phyloP scores from a whole-genome alignment of 1,140 invertebrate species.

The Papilio polytes region DNA sequence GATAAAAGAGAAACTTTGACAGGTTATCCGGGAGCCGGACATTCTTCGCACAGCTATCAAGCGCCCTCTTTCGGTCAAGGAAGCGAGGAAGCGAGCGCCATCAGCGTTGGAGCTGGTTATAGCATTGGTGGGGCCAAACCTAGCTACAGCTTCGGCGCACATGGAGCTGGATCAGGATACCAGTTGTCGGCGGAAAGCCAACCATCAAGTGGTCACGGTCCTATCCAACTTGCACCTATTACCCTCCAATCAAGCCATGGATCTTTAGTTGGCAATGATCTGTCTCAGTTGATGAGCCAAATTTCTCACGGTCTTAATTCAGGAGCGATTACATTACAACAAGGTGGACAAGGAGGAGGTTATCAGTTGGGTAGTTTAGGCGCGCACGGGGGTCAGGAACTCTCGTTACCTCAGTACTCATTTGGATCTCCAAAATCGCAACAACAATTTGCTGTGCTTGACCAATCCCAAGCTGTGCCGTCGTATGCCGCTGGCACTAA shows the following conservation, averaged over 20 bases:
- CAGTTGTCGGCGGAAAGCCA: slow-evolving; percentile 64
- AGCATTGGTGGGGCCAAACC: slow-evolving; percentile 75
- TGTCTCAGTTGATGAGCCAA: slow-evolving; percentile 76
- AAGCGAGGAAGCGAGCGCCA: slow-evolving; percentile 63
- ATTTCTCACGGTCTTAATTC: slow-evolving; percentile 68
- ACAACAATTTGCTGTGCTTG: slow-evolving; percentile 54
- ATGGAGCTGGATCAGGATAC: slow-evolving; percentile 57
- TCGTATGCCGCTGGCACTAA: slow-evolving; percentile 71
- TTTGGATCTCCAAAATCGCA: slow-evolving; percentile 62
- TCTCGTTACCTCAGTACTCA: slow-evolving; percentile 55
- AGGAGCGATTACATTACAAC: slow-evolving; percentile 63
- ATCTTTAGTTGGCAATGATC: slow-evolving; percentile 61
- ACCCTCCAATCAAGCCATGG: slow-evolving; percentile 66
- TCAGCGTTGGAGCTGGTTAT: slow-evolving; percentile 77
- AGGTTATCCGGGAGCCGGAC: slow-evolving; percentile 55
- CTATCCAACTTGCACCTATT: slow-evolving; percentile 72
- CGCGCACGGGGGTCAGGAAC: slow-evolving; percentile 52
- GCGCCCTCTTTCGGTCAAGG: slow-evolving; percentile 58
- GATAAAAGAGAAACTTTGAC: slow-evolving; percentile 72
- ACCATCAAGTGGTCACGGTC: slow-evolving; percentile 58
- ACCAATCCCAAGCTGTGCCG: slow-evolving; percentile 55
- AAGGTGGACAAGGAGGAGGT: slow-evolving; percentile 52
- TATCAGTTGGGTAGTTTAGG: slow-evolving; percentile 56
- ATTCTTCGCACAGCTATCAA: slow-evolving; percentile 63
- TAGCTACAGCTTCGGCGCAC: slow-evolving; percentile 61